A percentile compares a stretch with the other conserved stretches of the same genome.
Conservation (phyloP, 2,797 vertebrate genomes). For the Philypnodon macrostomus region DNA sequence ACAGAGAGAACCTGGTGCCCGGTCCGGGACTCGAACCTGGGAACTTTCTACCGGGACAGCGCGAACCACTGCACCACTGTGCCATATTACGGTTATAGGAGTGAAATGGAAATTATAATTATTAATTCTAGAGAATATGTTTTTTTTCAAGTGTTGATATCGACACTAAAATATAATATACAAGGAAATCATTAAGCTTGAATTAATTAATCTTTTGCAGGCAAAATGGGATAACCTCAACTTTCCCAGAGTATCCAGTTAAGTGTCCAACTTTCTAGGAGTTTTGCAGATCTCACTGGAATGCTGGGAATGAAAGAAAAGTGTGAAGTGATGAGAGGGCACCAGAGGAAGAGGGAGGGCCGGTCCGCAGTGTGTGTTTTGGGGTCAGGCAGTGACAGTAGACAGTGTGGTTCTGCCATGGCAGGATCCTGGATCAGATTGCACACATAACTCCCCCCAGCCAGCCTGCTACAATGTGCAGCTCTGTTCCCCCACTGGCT, state of each 20-base stretch:
- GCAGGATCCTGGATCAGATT: constrained; percentile 69
- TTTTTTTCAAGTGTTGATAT: too few relatives aligned
- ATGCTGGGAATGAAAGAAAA: constrained; percentile 28
- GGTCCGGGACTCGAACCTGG: too few relatives aligned
- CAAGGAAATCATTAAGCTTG: too few relatives aligned
- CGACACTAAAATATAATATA: too few relatives aligned
- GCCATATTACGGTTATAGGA: too few relatives aligned
- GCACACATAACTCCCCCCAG: constrained; percentile 54
- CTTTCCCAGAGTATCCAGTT: not conserved
- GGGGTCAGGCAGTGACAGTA: constrained; percentile 49
- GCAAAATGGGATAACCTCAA: not conserved
- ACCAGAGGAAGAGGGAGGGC: constrained; percentile 13
- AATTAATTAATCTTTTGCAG: too few relatives aligned
- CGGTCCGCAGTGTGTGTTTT: constrained; percentile 27
- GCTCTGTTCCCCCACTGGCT: constrained; percentile 59
- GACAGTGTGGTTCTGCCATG: constrained; percentile 59
- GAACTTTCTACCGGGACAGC: too few relatives aligned
- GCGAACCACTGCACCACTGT: too few relatives aligned
- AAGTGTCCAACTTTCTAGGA: constrained; percentile 1
- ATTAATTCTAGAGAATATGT: too few relatives aligned
- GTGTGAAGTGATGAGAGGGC: constrained; percentile 10
- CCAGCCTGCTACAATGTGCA: constrained; percentile 66
- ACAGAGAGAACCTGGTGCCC: too few relatives aligned
- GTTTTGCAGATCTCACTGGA: constrained; percentile 32
- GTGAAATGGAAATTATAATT: too few relatives aligned